Base-by-base conservation (phyloP, 2,113 vertebrate genomes). In the Phocoena phocoena region DNA sequence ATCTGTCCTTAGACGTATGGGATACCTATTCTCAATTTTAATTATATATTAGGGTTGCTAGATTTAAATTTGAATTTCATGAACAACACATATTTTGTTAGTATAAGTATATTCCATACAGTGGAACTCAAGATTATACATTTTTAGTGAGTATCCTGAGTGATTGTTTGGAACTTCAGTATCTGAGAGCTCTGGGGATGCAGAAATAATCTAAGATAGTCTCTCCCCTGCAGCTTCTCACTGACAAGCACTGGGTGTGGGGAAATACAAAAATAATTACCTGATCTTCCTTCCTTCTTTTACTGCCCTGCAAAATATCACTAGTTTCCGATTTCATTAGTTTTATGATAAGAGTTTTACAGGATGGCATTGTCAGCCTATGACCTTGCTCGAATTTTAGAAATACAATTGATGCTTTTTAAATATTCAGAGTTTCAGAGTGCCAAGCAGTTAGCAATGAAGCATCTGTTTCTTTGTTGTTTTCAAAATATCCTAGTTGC, bases 251-350 rank as follows among this genome's bases (percentile, higher is more conserved):
- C 47, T 11, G 5, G 18, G 9, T 60, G 4, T 50, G 26, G 25
- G 62, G 50, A 26, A 44, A 63, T 55, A 63, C 7, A 25, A n/a
- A 85, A 93, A 82, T 81, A 95, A 86, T 90, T 55, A 92, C 11
- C 21, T 60, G 28, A 67, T 86, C 12, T 7, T 63, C 33, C 71
- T 92, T 81, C 13, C 12, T 55, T 50, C 26, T 67, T 90, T 96
- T 62, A 93, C 23, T 82, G 12, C 13, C 23, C 13, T 73, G 5
- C 60, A 96, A 98, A 97, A 97, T 91, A 93, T 94, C 73, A 97
- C 21, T 31, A 90, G 21, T 93, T 96, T 98, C 98, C 90, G 96
- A 97, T 96, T 98, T 98, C 96, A 98, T 98, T 97, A 97, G 31
- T 98, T 99, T 98, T 96, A 89, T 97, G 97, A 97, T 98, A 96